Evolutionary conservation across 2,113 vertebrate genomes (phyloP).

Genomic region (Hylia prasina): DNA sequence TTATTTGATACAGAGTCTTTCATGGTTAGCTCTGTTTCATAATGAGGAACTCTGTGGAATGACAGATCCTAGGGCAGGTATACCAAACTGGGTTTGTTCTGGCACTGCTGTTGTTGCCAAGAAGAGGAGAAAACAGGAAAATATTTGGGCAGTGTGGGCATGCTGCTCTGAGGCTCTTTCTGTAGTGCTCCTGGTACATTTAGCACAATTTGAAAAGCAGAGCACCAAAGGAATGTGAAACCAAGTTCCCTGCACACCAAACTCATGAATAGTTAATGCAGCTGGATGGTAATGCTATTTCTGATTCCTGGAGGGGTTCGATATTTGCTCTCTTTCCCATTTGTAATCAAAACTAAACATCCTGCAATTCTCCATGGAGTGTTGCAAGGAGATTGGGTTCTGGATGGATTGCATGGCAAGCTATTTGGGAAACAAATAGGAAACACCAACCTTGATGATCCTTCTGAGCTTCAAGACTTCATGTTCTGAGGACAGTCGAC

Average conservation of each 20-base stretch:
- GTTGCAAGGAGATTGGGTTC: neutral
- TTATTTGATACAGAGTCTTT: neutral
- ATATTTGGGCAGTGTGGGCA: neutral
- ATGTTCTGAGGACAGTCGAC: neutral
- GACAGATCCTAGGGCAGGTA: neutral
- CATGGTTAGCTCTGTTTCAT: neutral
- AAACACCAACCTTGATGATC: neutral
- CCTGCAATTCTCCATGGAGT: neutral
- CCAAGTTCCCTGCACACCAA: accelerated
- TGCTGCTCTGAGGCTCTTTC: neutral
- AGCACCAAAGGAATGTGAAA: neutral
- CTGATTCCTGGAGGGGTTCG: neutral
- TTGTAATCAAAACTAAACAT: neutral
- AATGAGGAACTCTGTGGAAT: neutral
- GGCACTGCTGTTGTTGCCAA: neutral
- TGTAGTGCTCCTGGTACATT: neutral
- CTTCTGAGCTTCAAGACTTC: neutral
- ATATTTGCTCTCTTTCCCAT: slow-evolving; percentile 3
- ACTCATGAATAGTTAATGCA: slow-evolving; percentile 7
- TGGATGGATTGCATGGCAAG: neutral
- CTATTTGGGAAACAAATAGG: neutral
- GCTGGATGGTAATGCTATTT: neutral
- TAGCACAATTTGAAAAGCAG: neutral
- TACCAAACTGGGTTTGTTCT: neutral
- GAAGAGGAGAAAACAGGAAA: neutral